phyloP scores from a whole-genome alignment of 92 coral and sea anemone species.

The Nematostella vectensis region DNA sequence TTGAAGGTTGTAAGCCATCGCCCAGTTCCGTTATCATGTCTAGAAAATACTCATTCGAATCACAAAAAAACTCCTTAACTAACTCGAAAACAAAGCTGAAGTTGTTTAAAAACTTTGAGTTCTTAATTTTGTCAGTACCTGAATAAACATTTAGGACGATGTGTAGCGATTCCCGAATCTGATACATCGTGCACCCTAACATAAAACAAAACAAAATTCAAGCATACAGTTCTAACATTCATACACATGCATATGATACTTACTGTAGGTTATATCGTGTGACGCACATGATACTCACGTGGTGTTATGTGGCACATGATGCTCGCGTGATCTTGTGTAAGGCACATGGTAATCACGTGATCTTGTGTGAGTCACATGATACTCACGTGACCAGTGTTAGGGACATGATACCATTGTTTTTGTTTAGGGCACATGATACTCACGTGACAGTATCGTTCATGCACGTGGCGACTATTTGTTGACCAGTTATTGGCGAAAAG shows the following conservation, averaged over 20 bases:
- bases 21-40: slow-evolving; percentile 77
- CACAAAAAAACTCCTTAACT: too few species aligned
- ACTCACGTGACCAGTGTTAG: too few species aligned
- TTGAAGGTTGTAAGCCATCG: slow-evolving; percentile 89
- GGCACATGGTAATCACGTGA: too few species aligned
- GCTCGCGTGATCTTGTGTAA: too few species aligned
- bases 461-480: slow-evolving; percentile 75
- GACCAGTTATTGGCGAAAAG: slow-evolving; percentile 85
- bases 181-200: slow-evolving; percentile 54
- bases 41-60: slow-evolving; percentile 1
- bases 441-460: slow-evolving; percentile 70
- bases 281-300: too few species aligned
- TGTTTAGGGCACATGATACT: too few species aligned
- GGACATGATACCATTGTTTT: too few species aligned
- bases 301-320: too few species aligned
- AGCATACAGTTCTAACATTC: background rate
- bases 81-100: too few species aligned
- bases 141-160: slow-evolving; percentile 43
- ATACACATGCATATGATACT: background rate
- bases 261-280: too few species aligned
- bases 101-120: too few species aligned
- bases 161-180: slow-evolving; percentile 28
- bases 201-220: background rate
- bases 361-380: too few species aligned
- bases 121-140: slow-evolving; percentile 41